A percentile compares a stretch with the other conserved stretches of the same genome.
These are phyloP conservation scores for Cuniculus paca DNA, from an alignment of 2,797 vertebrate genomes.

Conservation along the genomic window DNA sequence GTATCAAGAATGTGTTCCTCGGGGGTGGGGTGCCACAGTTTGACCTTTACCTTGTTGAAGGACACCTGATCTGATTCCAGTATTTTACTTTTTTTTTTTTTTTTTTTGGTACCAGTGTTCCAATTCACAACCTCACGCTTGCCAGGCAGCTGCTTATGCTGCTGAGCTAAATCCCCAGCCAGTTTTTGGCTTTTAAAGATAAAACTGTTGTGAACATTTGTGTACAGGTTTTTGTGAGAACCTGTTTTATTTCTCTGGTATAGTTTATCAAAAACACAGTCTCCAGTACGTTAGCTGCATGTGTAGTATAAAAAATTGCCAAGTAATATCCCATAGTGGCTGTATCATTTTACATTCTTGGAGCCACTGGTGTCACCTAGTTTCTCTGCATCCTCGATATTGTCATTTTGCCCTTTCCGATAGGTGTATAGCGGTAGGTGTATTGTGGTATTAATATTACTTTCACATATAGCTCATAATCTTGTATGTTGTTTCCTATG, in stretches of 20 bases:
- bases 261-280: neutral
- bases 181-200: neutral
- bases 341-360: neutral
- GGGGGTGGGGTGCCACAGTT: neutral
- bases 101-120: too few relatives aligned
- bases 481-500: neutral
- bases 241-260: neutral
- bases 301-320: neutral
- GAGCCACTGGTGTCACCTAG: too few relatives aligned
- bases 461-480: neutral
- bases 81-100: neutral
- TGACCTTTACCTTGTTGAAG: neutral
- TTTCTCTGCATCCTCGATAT: neutral
- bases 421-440: neutral
- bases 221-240: neutral
- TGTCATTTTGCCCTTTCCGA: neutral
- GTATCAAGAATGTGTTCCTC: neutral
- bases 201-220: neutral
- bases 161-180: too few relatives aligned
- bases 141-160: too few relatives aligned
- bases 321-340: neutral
- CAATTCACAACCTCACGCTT: too few relatives aligned
- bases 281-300: neutral
- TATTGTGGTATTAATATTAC: neutral
- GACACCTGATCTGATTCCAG: too few relatives aligned